Conservation (phyloP, 2,888 invertebrate genomes). For the Ctena decussata region DNA sequence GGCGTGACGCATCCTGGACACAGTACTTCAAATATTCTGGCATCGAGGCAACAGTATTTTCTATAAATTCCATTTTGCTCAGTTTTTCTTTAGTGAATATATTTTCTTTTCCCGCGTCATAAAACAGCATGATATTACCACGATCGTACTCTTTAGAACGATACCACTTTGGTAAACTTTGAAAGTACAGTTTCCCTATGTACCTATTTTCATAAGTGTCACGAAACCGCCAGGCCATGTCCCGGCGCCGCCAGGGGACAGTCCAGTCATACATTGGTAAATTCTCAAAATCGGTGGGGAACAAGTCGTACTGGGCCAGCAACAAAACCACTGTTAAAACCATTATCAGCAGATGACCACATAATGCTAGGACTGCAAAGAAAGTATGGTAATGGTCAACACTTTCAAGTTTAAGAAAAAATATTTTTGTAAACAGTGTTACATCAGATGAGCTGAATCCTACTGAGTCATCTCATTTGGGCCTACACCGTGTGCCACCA, state of each 20-base stretch:
- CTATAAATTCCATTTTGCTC: slow-evolving; percentile 68
- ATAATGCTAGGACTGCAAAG: slow-evolving; percentile 67
- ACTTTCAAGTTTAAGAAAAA: too few species aligned
- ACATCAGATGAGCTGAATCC: too few species aligned
- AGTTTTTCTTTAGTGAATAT: slow-evolving; percentile 75
- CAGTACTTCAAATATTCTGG: slow-evolving; percentile 60
- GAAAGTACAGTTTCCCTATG: slow-evolving; percentile 51
- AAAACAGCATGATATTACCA: slow-evolving; percentile 68
- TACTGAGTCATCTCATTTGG: too few species aligned
- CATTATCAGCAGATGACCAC: slow-evolving; percentile 63
- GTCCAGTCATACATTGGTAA: slow-evolving; percentile 77
- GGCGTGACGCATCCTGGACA: slow-evolving; percentile 32
- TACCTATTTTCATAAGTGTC: slow-evolving; percentile 57
- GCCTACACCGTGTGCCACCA: too few species aligned
- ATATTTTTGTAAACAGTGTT: too few species aligned
- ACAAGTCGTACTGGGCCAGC: slow-evolving; percentile 69
- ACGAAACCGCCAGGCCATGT: slow-evolving; percentile 70
- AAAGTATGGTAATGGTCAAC: too few species aligned
- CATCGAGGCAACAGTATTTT: slow-evolving; percentile 59
- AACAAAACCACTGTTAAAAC: slow-evolving; percentile 63
- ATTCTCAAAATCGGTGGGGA: slow-evolving; percentile 74
- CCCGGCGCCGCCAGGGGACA: slow-evolving; percentile 71
- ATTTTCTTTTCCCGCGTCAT: slow-evolving; percentile 71
- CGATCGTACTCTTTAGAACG: slow-evolving; percentile 53
- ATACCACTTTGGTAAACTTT: slow-evolving; percentile 58